Evolutionary conservation across 2,888 invertebrate species (phyloP).

Genomic region (Candidula unifasciata): DNA sequence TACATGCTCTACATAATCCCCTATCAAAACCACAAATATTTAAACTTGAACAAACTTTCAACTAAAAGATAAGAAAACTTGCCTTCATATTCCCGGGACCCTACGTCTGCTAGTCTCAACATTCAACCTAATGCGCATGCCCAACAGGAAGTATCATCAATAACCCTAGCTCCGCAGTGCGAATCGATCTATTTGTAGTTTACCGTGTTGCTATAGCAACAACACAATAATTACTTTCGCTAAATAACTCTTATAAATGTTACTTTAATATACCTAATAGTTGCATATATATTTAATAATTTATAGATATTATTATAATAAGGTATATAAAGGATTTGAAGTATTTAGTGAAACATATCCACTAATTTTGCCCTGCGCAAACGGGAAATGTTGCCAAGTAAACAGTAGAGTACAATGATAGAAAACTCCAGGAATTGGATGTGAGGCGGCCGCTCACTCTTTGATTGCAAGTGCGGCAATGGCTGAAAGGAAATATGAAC

Average conservation of each 20-base stretch:
- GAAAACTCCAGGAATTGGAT: background rate
- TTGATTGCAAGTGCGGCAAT: constrained; percentile 45
- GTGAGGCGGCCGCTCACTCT: background rate
- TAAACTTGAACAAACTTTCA: no score
- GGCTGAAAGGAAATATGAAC: constrained; percentile 70
- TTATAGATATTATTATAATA: no score
- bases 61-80: background rate
- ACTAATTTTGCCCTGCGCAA: background rate
- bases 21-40: no score
- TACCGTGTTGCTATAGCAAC: constrained; percentile 6
- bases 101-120: constrained; percentile 13
- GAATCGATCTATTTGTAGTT: background rate
- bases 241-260: no score
- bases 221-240: no score
- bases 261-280: no score
- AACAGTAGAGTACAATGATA: background rate
- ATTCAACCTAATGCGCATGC: constrained; percentile 43
- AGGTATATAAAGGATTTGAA: no score
- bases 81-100: constrained; percentile 48
- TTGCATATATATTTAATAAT: no score
- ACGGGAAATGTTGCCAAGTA: background rate
- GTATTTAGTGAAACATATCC: no score
- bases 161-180: background rate
- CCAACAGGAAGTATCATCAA: constrained; percentile 31
- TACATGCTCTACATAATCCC: no score